phyloP scores from a whole-genome alignment of 2,888 invertebrate genomes.

The Hydroisotoma schaefferi region DNA sequence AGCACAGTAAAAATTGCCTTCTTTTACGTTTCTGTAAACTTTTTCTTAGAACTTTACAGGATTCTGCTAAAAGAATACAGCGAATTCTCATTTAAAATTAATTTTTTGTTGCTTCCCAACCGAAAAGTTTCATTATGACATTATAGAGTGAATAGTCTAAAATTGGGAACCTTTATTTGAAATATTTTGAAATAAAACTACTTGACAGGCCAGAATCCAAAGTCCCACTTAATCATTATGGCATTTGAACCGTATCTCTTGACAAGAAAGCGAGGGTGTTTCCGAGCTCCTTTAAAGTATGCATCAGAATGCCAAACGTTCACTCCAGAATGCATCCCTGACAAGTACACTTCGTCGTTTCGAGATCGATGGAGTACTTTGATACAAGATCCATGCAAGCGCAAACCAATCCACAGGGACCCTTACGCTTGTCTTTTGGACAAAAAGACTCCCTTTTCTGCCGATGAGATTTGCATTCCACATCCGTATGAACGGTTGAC shows the following conservation, averaged over 20 bases:
- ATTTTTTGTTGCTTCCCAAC: too few relatives aligned
- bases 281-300: slow-evolving; percentile 19
- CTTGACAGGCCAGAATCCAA: too few relatives aligned
- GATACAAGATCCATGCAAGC: slow-evolving; percentile 21
- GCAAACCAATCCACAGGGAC: not conserved
- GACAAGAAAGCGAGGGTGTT: slow-evolving; percentile 29
- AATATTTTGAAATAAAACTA: too few relatives aligned
- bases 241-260: slow-evolving; percentile 38
- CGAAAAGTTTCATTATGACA: too few relatives aligned
- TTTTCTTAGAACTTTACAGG: too few relatives aligned
- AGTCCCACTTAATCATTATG: too few relatives aligned
- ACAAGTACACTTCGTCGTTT: slow-evolving; percentile 26
- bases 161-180: too few relatives aligned
- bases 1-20: too few relatives aligned
- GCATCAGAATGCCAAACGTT: slow-evolving; percentile 6
- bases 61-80: too few relatives aligned
- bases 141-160: too few relatives aligned
- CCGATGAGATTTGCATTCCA: slow-evolving; percentile 17
- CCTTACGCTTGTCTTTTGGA: slow-evolving; percentile 14
- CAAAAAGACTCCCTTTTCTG: not conserved
- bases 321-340: slow-evolving; percentile 28
- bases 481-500: slow-evolving; percentile 11
- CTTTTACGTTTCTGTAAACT: too few relatives aligned
- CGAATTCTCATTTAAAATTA: too few relatives aligned
- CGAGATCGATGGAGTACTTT: slow-evolving; percentile 36